A percentile compares a stretch with the other conserved stretches of the same genome.
Conservation (phyloP, 2,888 invertebrate genomes). For the Trichogramma evanescens region DNA sequence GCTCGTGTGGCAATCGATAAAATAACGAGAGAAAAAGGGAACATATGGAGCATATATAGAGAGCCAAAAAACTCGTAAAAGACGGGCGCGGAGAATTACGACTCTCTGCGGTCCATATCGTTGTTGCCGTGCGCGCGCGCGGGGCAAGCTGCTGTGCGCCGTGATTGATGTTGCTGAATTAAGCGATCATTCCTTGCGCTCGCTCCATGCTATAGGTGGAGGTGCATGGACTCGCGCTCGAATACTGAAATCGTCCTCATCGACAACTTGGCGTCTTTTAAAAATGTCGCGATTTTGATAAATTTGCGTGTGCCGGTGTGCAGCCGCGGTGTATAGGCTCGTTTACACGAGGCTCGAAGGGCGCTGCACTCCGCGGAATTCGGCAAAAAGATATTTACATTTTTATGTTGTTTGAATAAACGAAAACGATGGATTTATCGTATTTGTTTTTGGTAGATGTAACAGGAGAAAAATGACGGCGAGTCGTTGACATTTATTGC, state of each 20-base stretch:
- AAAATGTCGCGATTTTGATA: conserved; percentile 9
- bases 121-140: conserved; percentile 19
- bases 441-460: no score
- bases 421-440: no score
- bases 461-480: no score
- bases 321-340: no score
- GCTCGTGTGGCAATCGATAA: conserved; percentile 3
- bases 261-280: background rate
- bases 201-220: background rate
- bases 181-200: conserved; percentile 37
- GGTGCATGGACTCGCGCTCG: background rate
- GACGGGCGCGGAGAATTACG: conserved; percentile 25
- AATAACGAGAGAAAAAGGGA: conserved; percentile 8
- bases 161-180: conserved; percentile 43
- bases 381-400: no score
- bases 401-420: no score
- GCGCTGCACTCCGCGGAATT: no score
- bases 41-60: conserved; percentile 13
- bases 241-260: background rate
- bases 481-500: no score
- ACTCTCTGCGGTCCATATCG: background rate
- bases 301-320: background rate
- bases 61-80: conserved; percentile 36
- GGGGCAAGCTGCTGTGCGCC: conserved; percentile 24
- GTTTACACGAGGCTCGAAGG: no score